Evolutionary conservation across 2,888 invertebrate genomes (phyloP), one percentile per base, ranked within the genome.

Genomic region (Leptogaster cylindrica): DNA sequence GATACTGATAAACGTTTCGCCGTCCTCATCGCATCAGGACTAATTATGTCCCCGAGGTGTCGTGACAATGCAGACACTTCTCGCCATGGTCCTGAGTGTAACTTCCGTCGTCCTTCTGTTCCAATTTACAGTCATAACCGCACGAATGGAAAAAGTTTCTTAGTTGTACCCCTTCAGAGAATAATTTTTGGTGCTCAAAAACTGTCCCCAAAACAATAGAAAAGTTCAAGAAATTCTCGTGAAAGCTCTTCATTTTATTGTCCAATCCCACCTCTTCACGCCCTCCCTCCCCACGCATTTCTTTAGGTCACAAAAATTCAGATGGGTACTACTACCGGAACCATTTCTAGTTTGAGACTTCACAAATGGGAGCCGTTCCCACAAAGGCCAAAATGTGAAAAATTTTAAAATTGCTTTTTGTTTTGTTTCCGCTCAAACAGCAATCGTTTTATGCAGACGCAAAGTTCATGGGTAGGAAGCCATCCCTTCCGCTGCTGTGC

Each of bases 21-120:
- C n/a, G n/a, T n/a, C n/a, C n/a, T n/a, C n/a, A n/a, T n/a, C n/a
- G n/a, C n/a, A n/a, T n/a, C n/a, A n/a, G n/a, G 39, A 33, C 50
- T 67, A 63, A 44, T 67, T 50, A 51, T 44, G 14, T 64, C 63
- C 52, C 66, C 12, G 58, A 63, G 63, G 67, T 64, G 61, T 61
- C 44, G 44, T 61, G 61, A 61, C 61, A 61, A 44, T 61, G 44
- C 61, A 44, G 46, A 44, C 16, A 14, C n/a, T 10, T 44, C 61
- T 23, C 16, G 20, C 2, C 16, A 25, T n/a, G 12, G 20, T 31
- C n/a, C 61, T 44, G 12, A 18, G 10, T 14, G 10, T 16, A n/a
- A 41, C 25, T 18, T 28, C 61, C 44, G 10, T 10, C 14, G 16
- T 14, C 16, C 28, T 2, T n/a, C 28, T n/a, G 25, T 8, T 27